A percentile compares a stretch with the other conserved stretches of the same genome.
phyloP scores from a whole-genome alignment of 1,140 invertebrate species.

The Pygmarrhopalites habei region DNA sequence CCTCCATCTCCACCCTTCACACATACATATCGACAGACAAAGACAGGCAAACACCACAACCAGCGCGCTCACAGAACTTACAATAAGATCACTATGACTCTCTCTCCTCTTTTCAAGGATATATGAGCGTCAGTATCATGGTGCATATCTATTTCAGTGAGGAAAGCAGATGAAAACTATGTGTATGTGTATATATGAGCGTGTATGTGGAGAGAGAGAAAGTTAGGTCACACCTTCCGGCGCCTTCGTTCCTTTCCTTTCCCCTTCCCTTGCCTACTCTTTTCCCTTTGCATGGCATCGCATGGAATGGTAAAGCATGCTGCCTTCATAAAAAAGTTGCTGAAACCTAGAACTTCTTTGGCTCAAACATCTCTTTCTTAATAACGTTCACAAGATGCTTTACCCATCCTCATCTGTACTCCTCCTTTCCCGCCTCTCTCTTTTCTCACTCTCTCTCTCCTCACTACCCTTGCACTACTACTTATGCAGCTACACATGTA shows the following conservation, averaged over 20 bases:
- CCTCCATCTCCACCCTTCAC: too few relatives aligned
- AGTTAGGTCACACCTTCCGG: slow-evolving; percentile 31
- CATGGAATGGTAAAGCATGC: slow-evolving; percentile 1
- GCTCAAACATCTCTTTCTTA: slow-evolving; percentile 1
- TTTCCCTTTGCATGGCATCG: background rate
- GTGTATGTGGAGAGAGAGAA: slow-evolving; percentile 12
- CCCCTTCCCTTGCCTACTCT: too few relatives aligned
- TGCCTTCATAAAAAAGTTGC: slow-evolving; percentile 20
- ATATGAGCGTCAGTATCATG: background rate
- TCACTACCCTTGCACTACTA: background rate
- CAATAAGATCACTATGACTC: background rate
- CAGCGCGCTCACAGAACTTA: background rate
- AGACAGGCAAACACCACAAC: too few relatives aligned
- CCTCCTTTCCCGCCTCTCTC: background rate
- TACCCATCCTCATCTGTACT: background rate
- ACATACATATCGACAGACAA: background rate
- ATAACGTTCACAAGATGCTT: slow-evolving; percentile 6
- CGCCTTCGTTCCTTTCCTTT: background rate
- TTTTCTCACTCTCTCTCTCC: background rate
- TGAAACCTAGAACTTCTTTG: slow-evolving; percentile 15
- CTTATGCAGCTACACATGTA: background rate
- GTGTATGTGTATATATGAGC: background rate
- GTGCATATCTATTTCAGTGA: background rate
- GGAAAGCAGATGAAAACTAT: background rate
- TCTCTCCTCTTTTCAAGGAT: too few relatives aligned